phyloP scores from a whole-genome alignment of 1,140 invertebrate species.

The Bombyx mori region ASM3026992v2 NC_085121.1:6798001-6798500 shows the following conservation, averaged over 20 bases:
- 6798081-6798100: conserved; percentile 52
- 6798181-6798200: conserved; percentile 34
- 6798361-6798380: too few relatives aligned
- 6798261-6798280: not conserved
- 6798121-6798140: conserved; percentile 41
- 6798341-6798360: too few relatives aligned
- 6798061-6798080: conserved; percentile 36
- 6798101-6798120: conserved; percentile 61
- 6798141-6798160: conserved; percentile 69
- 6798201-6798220: conserved; percentile 56
- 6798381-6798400: too few relatives aligned
- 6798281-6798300: too few relatives aligned
- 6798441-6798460: too few relatives aligned
- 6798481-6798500: too few relatives aligned
- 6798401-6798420: too few relatives aligned
- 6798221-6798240: conserved; percentile 50
- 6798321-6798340: too few relatives aligned
- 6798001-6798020: conserved; percentile 77
- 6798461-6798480: too few relatives aligned
- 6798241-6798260: not conserved
- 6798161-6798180: conserved; percentile 64
- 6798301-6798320: too few relatives aligned
- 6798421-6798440: too few relatives aligned
- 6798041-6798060: conserved; percentile 56
- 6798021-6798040: conserved; percentile 33